phyloP scores from a whole-genome alignment of 1,140 invertebrate species.

The Eciton burchellii region DNA sequence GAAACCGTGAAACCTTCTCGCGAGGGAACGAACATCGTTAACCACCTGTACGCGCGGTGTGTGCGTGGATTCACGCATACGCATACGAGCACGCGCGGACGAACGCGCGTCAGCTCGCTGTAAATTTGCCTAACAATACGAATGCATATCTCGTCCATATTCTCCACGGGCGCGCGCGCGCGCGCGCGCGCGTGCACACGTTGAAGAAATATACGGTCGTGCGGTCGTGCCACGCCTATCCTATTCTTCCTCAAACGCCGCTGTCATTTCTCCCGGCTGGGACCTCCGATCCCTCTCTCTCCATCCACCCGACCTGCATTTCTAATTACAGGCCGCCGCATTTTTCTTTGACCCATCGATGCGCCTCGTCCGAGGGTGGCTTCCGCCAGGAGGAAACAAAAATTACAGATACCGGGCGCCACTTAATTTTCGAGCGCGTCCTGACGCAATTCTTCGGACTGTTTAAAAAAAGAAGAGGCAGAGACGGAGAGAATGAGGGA shows the following conservation, averaged over 20 bases:
- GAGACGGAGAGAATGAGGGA: background rate
- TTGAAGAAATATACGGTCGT: slow-evolving; percentile 54
- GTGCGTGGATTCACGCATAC: background rate
- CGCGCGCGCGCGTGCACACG: no score
- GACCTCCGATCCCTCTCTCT: slow-evolving; percentile 61
- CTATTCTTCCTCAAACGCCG: slow-evolving; percentile 68
- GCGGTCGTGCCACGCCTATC: slow-evolving; percentile 65
- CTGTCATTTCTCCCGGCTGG: slow-evolving; percentile 70
- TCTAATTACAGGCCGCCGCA: slow-evolving; percentile 78
- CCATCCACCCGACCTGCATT: slow-evolving; percentile 68
- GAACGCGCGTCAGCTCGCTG: slow-evolving; percentile 24
- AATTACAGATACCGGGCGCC: slow-evolving; percentile 70
- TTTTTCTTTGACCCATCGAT: slow-evolving; percentile 58
- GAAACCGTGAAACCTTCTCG: background rate
- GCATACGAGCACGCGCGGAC: background rate
- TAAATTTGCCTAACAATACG: slow-evolving; percentile 75
- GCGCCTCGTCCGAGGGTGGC: slow-evolving; percentile 30
- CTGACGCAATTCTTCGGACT: slow-evolving; percentile 32
- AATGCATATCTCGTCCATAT: slow-evolving; percentile 70
- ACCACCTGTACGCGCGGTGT: background rate
- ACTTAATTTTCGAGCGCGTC: slow-evolving; percentile 56
- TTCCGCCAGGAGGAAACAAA: slow-evolving; percentile 61
- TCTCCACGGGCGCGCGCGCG: background rate
- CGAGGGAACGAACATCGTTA: slow-evolving; percentile 19
- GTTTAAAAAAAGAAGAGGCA: background rate